Evolutionary conservation across 2,113 vertebrate genomes (phyloP), one percentile per base, ranked within the genome.

Genomic region (Isurus oxyrinchus): DNA sequence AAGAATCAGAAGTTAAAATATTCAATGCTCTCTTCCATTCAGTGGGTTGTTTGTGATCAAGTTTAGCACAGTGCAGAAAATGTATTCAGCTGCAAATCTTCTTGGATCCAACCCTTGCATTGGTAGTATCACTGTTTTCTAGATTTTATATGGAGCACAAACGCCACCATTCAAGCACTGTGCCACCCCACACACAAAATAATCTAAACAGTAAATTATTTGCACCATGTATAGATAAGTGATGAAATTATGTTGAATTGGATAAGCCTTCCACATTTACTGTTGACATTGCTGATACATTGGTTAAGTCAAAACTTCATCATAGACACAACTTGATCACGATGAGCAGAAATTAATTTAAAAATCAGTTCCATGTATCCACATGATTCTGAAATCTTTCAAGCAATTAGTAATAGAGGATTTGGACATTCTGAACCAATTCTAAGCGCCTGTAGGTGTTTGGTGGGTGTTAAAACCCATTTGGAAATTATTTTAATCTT

Each of bases 1-100:
- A 84, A 84, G 40, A 31, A 96, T 67, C 21, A 44, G 35, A 96
- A 72, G 53, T 96, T 96, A 53, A 81, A 96, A 86, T 96, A 44
- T 81, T 63, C 14, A 94, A 63, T 21, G 57, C 27, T 94, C 59
- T n/a, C 91, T 94, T 94, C 91, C 57, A 94, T 94, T 94, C 14
- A 94, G 35, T 67, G 67, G 63, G 14, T 66, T 94, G 91, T 21
- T n/a, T 40, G 21, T 53, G n/a, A 87, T 66, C n/a, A 23, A 66
- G 61, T 63, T 6, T 40, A 23, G 40, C 49, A 59, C 8, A 44
- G n/a, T 61, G 90, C 53, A 94, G 16, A 25, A 40, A 67, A 66
- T 11, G 67, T 66, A 67, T n/a, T 66, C 61, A 21, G 93, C n/a
- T 94, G 35, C 8, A 94, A 67, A 44, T 67, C n/a, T 44, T 63